Evolutionary conservation across 2,113 vertebrate genomes (phyloP), one percentile per base, ranked within the genome.

Genomic region (Psilopsiagon aymara): DNA sequence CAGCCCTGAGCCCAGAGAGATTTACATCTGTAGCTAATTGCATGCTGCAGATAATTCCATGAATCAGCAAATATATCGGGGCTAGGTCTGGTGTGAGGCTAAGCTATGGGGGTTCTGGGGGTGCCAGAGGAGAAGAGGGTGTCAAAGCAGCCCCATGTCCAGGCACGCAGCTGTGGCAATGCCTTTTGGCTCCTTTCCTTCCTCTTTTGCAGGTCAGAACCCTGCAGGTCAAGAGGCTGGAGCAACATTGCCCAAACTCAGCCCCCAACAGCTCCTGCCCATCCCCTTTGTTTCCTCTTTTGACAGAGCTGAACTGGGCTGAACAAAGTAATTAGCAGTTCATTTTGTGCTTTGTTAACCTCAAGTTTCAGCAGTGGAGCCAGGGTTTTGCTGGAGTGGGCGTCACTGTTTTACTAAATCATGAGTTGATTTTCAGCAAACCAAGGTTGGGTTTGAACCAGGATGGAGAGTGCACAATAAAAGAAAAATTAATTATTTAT

Each of bases 331-430:
- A 73, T 92, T 43, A 49, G 46, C 28, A 71, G 79, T 88, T 53
- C 37, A 71, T 8, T 81, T 71, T 71, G 19, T 47, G 33, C 59
- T 74, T 13, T 0, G 0, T 80, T 82, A 80, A 33, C 46, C 33
- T 89, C 12, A 2, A 0, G 0, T 6, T 1, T n/a, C 10, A 2
- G n/a, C 4, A 4, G 37, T 3, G 3, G 29, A 55, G 39, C 0
- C 1, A 79, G 63, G 49, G 67, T 88, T 80, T 82, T 63, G 52
- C 78, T 82, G 70, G 33, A 27, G 13, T 37, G 29, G 28, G 27
- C 41, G 37, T 71, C 0, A 0, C 52, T 20, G 19, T 27, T 59
- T 51, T 41, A 29, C 37, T 78, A 67, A 92, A 73, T 20, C 24
- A 2, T 24, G 35, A 79, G 66, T 52, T 52, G 17, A 3, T 31